Evolutionary conservation across 1,140 invertebrate genomes (phyloP), one percentile per base, ranked within the genome.

Genomic region (Nasonia giraulti): DNA sequence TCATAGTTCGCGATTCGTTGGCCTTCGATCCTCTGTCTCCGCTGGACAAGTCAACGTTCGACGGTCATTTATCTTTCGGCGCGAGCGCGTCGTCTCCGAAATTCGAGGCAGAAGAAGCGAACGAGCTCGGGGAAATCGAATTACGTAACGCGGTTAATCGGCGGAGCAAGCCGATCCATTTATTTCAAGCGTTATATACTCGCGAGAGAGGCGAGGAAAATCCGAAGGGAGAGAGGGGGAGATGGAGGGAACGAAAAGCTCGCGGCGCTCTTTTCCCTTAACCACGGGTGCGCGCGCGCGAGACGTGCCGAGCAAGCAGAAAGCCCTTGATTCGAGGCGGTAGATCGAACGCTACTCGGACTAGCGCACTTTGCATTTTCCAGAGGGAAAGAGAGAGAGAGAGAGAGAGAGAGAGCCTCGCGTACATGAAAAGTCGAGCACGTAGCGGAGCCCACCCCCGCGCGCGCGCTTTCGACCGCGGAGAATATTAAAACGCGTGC

Each of bases 221-320:
- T 86, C 55, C 73, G 84, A 37, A n/a, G 33, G 3, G 71, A 55
- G 44, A 12, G 5, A 47, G 40, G 5, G 77, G 17, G 74, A 74
- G 40, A 17, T 50, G 17, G 74, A 74, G 33, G 33, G 71, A 71
- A 3, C 20, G 33, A 50, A 47, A 76, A 76, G 31, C 31, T 74
- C 37, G 4, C 37, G 4, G 31, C 37, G 11, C 73, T 74, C 31
- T 27, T 71, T 82, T 82, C 73, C 78, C 69, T 76, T 74, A 80
- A 74, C 69, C 79, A 20, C 50, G 14, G 4, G 74, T 77, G 82
- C 33, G 5, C 37, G 79, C 68, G 85, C 37, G 79, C 68, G 85
- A 83, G 66, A 87, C 85, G 84, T 89, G 86, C 83, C 82, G 84
- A 50, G 86, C 82, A 85, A 87, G 87, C 85, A 80, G 50, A 88